Conservation (phyloP, 1,140 invertebrate species). For the Asobara japonica region DNA sequence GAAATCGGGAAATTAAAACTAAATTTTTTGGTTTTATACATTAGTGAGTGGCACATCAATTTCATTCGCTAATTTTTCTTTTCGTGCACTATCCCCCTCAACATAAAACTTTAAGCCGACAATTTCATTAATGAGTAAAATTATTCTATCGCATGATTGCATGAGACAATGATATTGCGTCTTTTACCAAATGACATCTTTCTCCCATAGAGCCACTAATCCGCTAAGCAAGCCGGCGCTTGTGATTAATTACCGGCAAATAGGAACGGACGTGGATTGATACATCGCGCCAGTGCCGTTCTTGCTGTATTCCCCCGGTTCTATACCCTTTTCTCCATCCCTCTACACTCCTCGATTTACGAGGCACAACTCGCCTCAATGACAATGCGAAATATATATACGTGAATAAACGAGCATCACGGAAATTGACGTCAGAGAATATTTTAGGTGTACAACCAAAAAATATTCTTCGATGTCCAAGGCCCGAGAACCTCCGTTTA, state of each 20-base stretch:
- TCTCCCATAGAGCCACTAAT: conserved; percentile 20
- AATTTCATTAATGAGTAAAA: not conserved
- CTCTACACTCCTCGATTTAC: conserved; percentile 21
- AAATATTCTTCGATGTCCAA: no score
- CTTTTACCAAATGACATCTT: conserved; percentile 17
- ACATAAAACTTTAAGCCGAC: no score
- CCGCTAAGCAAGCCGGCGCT: conserved; percentile 26
- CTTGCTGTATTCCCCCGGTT: conserved; percentile 22
- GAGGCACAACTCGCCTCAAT: conserved; percentile 9
- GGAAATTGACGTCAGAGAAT: not conserved
- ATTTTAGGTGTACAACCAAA: no score
- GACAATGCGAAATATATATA: conserved; percentile 23
- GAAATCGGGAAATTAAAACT: no score
- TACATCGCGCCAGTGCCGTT: conserved; percentile 29
- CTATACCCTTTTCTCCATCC: conserved; percentile 15
- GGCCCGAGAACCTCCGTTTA: no score
- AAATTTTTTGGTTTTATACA: no score
- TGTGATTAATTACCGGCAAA: conserved; percentile 37
- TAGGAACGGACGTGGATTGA: conserved; percentile 36
- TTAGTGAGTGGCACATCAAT: no score
- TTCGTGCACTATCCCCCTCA: no score
- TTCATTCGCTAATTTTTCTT: no score
- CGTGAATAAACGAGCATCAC: conserved; percentile 4
- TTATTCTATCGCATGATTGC: not conserved
- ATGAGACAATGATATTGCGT: not conserved